Evolutionary conservation across 2,113 vertebrate genomes (phyloP).

Genomic region (Corythaixoides concolor): DNA sequence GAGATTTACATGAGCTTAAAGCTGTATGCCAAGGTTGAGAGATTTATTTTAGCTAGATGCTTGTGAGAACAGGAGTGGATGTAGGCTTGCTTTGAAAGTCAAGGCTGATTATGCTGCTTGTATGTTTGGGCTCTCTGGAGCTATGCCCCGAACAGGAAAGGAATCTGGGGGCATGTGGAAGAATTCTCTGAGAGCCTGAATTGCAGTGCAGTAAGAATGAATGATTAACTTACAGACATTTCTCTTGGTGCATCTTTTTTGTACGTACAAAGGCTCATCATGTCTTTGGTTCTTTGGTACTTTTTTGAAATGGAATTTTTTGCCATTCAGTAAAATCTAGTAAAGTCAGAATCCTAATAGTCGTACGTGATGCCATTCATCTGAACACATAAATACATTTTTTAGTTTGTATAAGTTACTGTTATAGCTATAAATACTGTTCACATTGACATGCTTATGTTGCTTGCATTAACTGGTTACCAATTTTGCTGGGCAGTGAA

Average conservation of each 20-base stretch:
- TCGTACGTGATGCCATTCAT: neutral
- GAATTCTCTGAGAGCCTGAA: neutral
- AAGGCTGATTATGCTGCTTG: neutral
- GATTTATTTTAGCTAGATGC: neutral
- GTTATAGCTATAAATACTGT: neutral
- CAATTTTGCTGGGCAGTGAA: slow-evolving; percentile 33
- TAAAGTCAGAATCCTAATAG: neutral
- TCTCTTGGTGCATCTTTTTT: neutral
- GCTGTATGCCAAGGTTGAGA: neutral
- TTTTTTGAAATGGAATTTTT: slow-evolving; percentile 8
- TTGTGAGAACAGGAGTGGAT: neutral
- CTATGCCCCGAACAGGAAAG: neutral
- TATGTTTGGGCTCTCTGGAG: neutral
- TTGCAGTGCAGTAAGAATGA: neutral
- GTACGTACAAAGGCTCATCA: slow-evolving; percentile 24
- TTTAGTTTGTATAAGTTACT: neutral
- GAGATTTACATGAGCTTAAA: neutral
- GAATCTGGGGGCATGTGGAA: neutral
- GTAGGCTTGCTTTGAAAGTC: neutral
- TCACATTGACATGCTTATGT: neutral
- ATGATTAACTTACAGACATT: neutral
- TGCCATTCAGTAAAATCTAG: neutral
- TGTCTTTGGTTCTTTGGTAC: neutral
- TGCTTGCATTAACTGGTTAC: neutral
- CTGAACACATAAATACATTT: neutral